Base-by-base conservation (phyloP, 1,140 invertebrate genomes). In the Melitaea cinxia region DNA sequence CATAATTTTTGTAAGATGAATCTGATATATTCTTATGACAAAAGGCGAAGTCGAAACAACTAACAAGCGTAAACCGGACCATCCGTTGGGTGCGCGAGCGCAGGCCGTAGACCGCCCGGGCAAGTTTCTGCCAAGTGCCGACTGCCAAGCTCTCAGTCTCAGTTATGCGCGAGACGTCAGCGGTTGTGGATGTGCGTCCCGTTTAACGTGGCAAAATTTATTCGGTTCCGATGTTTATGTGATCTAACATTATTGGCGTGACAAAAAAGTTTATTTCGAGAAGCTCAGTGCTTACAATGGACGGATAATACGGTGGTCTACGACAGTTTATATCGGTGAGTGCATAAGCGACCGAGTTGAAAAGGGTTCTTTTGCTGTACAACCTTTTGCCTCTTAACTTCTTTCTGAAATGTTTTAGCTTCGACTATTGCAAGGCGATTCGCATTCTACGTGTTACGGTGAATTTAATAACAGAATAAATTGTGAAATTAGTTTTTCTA, bases 31-130 rank as follows among this genome's bases (percentile, higher is more conserved):
- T 72, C 72, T 68, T 83, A 83, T 85, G 82, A 85, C 82, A 87
- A 87, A 84, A 84, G 80, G 72, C 77, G 70, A 78, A 78, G 79
- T 72, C 78, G 73, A 83, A 82, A 81, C 75, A 82, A 82, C 75
- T 57, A 57, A 57, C 54, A 74, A 76, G 72, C 72, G 69, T 70
- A 80, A 86, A 83, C 82, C 83, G 80, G 82, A 80, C 77, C 75
- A 83, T 85, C 78, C 73, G 81, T 76, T 81, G 71, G 73, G 70
- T 78, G 82, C 75, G 77, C 73, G 64, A 63, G 74, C 75, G 80
- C 77, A 68, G 42, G 42, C 42, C 64, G 58, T 56, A 68, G 72
- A 83, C 79, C 68, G 68, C 71, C 79, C 84, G 56, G 68, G 75
- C 83, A 65, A 80, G 83, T 86, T 82, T 71, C 64, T 39, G 26